phyloP scores from a whole-genome alignment of 2,113 vertebrate genomes.

The Scalopus aquaticus region DNA sequence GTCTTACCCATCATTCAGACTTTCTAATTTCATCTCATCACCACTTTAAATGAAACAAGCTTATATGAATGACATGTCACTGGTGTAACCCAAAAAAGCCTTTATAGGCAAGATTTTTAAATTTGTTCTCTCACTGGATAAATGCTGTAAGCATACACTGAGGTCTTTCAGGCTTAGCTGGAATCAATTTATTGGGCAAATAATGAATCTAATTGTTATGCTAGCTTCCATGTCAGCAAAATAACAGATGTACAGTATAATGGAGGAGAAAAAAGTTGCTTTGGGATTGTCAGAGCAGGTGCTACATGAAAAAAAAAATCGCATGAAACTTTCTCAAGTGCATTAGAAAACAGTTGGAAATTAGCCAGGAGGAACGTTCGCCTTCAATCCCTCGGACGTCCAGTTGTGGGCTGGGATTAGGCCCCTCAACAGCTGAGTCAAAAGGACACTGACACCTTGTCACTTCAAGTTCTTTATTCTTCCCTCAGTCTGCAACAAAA shows the following conservation, averaged over 20 bases:
- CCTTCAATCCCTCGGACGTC: constrained; percentile 79
- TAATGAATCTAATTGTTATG: constrained; percentile 82
- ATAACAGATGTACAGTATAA: constrained; percentile 85
- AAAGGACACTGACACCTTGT: constrained; percentile 83
- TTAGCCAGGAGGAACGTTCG: constrained; percentile 76
- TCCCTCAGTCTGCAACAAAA: constrained; percentile 52
- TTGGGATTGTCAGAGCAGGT: constrained; percentile 85
- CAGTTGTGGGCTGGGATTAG: constrained; percentile 85
- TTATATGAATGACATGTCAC: background rate
- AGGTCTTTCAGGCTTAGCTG: constrained; percentile 74
- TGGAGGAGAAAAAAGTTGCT: constrained; percentile 64
- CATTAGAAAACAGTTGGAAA: constrained; percentile 82
- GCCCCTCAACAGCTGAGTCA: constrained; percentile 83
- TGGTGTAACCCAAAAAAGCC: background rate
- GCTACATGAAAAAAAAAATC: constrained; percentile 74
- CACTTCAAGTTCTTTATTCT: constrained; percentile 76
- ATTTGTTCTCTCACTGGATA: constrained; percentile 69
- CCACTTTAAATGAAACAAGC: background rate
- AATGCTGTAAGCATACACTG: constrained; percentile 35
- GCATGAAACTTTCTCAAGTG: constrained; percentile 82
- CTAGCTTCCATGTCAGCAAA: constrained; percentile 85
- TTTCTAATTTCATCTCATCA: constrained; percentile 38
- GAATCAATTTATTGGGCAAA: constrained; percentile 76
- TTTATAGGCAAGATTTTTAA: constrained; percentile 55
- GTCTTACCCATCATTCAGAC: background rate